These are phyloP conservation scores for Salpingus planirostris DNA, from an alignment of 2,888 invertebrate genomes.

Conservation along the genomic window DNA sequence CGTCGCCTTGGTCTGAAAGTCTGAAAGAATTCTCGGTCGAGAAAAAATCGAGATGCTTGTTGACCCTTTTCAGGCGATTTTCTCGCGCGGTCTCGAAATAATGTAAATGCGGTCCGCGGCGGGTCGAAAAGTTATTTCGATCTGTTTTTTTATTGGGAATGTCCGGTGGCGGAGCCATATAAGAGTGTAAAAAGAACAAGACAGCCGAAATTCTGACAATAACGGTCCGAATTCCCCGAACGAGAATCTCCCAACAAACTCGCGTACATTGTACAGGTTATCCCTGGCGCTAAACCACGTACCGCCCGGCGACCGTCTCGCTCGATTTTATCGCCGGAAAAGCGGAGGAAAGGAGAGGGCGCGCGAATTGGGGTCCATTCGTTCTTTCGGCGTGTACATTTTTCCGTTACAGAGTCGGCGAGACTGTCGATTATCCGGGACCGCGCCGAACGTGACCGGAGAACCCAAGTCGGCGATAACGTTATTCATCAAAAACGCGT, in stretches of 20 bases:
- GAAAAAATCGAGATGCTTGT: too few species aligned
- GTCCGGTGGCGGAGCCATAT: too few species aligned
- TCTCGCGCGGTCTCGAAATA: too few species aligned
- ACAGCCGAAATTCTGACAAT: conserved; percentile 40
- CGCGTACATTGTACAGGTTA: conserved; percentile 36
- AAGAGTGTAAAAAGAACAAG: conserved; percentile 32
- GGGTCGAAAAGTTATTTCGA: too few species aligned
- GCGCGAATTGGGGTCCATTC: conserved; percentile 7
- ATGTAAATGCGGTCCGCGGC: too few species aligned
- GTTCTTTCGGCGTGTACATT: conserved; percentile 25
- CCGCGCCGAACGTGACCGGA: conserved; percentile 40
- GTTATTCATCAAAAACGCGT: conserved; percentile 42
- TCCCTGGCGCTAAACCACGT: conserved; percentile 26
- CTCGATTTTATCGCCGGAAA: too few species aligned
- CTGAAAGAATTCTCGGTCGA: too few species aligned
- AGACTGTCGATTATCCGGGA: conserved; percentile 40
- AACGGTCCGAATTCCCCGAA: conserved; percentile 40
- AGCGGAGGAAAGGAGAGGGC: too few species aligned
- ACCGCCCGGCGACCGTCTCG: conserved; percentile 8
- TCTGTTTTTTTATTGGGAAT: too few species aligned
- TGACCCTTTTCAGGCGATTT: too few species aligned
- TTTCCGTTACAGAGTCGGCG: conserved; percentile 34
- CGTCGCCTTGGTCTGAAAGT: too few species aligned
- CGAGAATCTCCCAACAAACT: conserved; percentile 40
- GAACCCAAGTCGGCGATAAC: conserved; percentile 35